Evolutionary conservation across 2,888 invertebrate genomes (phyloP).

Genomic region (Nephrotoma guestfalica): DNA sequence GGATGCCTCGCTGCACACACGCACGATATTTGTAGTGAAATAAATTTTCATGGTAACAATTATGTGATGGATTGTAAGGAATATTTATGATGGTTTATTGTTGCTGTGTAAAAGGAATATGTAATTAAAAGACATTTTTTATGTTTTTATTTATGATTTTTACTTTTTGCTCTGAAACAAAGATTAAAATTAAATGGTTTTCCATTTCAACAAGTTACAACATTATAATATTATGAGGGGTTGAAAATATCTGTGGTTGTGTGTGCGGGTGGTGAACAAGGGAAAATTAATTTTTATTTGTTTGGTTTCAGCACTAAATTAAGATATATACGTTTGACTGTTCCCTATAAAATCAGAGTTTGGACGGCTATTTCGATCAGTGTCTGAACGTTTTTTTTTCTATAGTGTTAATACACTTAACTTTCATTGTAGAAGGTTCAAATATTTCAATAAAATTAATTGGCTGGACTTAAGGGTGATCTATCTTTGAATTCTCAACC

Average conservation of each 20-base stretch:
- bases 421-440: too few species aligned
- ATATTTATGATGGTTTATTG: background rate
- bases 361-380: too few species aligned
- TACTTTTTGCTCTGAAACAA: background rate
- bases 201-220: background rate
- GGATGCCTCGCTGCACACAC: background rate
- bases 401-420: too few species aligned
- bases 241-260: background rate
- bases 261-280: background rate
- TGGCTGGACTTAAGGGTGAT: too few species aligned
- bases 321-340: background rate
- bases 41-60: background rate
- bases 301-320: background rate
- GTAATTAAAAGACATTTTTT: background rate
- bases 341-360: too few species aligned
- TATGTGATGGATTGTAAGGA: background rate
- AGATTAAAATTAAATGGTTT: background rate
- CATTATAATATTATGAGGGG: background rate
- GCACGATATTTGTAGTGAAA: background rate
- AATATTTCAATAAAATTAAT: too few species aligned
- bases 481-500: too few species aligned
- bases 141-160: background rate
- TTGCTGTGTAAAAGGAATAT: background rate
- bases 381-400: too few species aligned
- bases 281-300: background rate